Percentiles rank a stretch among this genome's conserved stretches.
Evolutionary conservation across 2,888 invertebrate species (phyloP).

Genomic region (Diloba caeruleocephala): DNA sequence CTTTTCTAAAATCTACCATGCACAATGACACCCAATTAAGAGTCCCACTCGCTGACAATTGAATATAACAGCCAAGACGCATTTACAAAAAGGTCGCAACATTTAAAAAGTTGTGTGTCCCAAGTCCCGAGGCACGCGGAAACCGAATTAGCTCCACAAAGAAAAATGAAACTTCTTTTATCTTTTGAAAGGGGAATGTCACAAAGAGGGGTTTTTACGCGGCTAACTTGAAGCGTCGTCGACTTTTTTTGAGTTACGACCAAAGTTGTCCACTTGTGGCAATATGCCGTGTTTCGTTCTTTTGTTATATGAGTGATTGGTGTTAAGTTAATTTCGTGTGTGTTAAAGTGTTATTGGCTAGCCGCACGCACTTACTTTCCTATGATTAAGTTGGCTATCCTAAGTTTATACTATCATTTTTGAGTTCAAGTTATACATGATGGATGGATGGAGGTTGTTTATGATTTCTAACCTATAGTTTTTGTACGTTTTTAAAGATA

Average conservation of each 20-base stretch:
- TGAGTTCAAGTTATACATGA: too few species aligned
- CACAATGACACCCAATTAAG: constrained; percentile 25
- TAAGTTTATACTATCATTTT: too few species aligned
- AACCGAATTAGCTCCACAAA: constrained; percentile 55
- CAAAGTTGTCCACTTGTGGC: constrained; percentile 12
- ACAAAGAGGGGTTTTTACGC: constrained; percentile 41
- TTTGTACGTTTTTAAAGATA: too few species aligned
- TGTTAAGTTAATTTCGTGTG: constrained; percentile 1
- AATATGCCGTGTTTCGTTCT: constrained; percentile 8
- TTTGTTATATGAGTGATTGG: constrained; percentile 3
- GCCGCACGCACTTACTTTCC: constrained; percentile 23
- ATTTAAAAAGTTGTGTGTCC: constrained; percentile 37
- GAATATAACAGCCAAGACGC: constrained; percentile 40
- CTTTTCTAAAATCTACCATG: constrained; percentile 16
- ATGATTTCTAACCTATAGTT: too few species aligned
- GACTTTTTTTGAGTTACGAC: constrained; percentile 15
- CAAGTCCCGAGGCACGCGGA: constrained; percentile 25
- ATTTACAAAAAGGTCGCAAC: constrained; percentile 38
- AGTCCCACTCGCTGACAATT: constrained; percentile 41
- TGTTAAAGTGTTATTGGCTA: constrained; percentile 6
- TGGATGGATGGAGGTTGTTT: too few species aligned
- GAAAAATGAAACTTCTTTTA: constrained; percentile 45
- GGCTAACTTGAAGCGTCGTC: constrained; percentile 17
- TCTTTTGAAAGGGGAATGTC: constrained; percentile 43
- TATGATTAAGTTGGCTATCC: too few species aligned